A percentile compares a stretch with the other conserved stretches of the same genome.
These are phyloP conservation scores for Tipula confusa DNA, from an alignment of 2,888 invertebrate species.

Conservation along the genomic window DNA sequence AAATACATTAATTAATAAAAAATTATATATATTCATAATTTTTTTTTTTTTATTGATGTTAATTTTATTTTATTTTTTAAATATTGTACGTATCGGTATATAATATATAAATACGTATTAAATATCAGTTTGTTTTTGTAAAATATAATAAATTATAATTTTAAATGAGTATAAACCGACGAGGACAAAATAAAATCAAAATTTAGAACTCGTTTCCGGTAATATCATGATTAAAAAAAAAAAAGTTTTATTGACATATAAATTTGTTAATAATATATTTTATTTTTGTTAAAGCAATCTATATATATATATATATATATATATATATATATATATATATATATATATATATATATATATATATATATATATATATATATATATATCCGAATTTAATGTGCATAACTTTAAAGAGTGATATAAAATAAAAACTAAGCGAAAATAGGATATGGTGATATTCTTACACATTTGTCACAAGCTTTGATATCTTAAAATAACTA, in stretches of 20 bases:
- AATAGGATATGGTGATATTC: too few relatives aligned
- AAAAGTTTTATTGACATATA: background rate
- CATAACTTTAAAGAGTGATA: too few relatives aligned
- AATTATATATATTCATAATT: background rate
- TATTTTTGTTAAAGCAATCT: background rate
- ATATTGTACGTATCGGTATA: constrained; percentile 14
- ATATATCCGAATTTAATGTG: too few relatives aligned
- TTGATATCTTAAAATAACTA: too few relatives aligned
- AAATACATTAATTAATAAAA: constrained; percentile 20
- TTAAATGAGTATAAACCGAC: background rate
- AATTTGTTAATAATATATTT: background rate
- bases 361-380: too few relatives aligned
- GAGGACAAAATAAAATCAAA: background rate
- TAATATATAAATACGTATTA: constrained; percentile 8
- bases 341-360: too few relatives aligned
- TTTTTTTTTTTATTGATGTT: background rate
- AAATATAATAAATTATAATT: background rate
- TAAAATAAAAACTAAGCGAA: too few relatives aligned
- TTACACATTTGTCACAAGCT: too few relatives aligned
- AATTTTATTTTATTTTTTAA: background rate
- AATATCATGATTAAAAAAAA: background rate
- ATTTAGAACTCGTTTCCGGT: background rate
- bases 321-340: too few relatives aligned
- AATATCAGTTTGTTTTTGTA: background rate
- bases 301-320: background rate